These are phyloP conservation scores for Melanerpes formicivorus DNA, from an alignment of 2,113 vertebrate genomes.

Conservation along the genomic window DNA sequence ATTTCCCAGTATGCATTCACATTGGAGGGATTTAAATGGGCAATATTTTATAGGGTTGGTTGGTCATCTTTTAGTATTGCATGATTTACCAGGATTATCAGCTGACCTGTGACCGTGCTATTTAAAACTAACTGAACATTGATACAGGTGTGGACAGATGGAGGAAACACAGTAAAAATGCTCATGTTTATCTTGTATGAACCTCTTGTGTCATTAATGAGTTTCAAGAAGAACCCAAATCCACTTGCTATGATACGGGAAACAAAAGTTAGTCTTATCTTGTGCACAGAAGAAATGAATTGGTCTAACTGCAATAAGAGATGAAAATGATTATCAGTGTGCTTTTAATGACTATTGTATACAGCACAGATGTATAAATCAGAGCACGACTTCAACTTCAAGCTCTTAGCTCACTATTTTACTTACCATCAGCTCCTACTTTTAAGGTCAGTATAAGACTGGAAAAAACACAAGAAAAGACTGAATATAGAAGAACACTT, in stretches of 20 bases:
- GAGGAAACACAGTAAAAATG: background rate
- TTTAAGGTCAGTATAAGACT: conserved; percentile 52
- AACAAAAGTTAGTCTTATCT: background rate
- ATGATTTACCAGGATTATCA: background rate
- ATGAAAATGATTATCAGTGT: background rate
- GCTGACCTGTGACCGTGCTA: background rate
- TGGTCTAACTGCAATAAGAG: conserved; percentile 20
- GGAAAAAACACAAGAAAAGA: conserved; percentile 47
- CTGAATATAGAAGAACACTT: conserved; percentile 21
- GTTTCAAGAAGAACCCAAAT: background rate
- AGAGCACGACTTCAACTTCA: background rate
- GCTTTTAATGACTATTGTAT: conserved; percentile 38
- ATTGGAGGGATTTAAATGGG: background rate
- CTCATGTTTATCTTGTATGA: background rate
- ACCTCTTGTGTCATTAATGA: background rate
- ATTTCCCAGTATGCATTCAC: background rate
- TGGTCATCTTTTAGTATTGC: background rate
- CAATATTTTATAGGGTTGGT: background rate
- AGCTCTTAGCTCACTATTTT: background rate
- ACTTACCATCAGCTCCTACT: conserved; percentile 55
- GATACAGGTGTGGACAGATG: background rate
- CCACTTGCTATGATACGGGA: background rate
- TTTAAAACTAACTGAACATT: background rate
- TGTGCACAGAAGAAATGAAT: conserved; percentile 4
- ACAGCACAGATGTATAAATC: conserved; percentile 1